Conservation (phyloP, 1,140 invertebrate species). For the Achatina immaculata region DNA sequence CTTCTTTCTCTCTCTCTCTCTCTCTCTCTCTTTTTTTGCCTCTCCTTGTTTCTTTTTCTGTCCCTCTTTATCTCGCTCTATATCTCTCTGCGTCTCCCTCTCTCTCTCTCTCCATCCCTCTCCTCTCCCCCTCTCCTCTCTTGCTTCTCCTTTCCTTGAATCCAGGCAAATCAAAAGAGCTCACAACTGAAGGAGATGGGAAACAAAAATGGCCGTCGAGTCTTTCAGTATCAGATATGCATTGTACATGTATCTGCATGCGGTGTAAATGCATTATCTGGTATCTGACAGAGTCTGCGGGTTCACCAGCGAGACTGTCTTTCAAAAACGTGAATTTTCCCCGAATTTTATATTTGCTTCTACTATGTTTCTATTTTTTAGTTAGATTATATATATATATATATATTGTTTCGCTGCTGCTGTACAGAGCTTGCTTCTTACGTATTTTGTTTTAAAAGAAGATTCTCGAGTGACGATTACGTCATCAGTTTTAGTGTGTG, state of each 20-base stretch:
- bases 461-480: too few species aligned
- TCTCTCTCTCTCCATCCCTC: not conserved
- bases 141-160: not conserved
- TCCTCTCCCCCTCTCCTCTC: not conserved
- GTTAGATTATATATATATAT: too few species aligned
- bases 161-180: not conserved
- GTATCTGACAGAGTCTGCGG: slow-evolving; percentile 87
- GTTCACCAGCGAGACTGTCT: slow-evolving; percentile 36
- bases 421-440: too few species aligned
- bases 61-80: not conserved
- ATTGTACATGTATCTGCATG: slow-evolving; percentile 86
- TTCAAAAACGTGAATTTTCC: too few species aligned
- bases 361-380: not conserved
- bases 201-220: not conserved
- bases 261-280: slow-evolving; percentile 99
- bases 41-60: not conserved
- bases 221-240: slow-evolving; percentile 86
- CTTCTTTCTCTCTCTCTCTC: not conserved
- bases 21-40: slow-evolving; percentile 3
- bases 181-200: not conserved
- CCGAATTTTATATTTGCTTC: too few species aligned
- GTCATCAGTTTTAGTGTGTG: too few species aligned
- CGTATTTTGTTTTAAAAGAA: too few species aligned
- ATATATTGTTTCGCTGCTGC: too few species aligned
- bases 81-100: not conserved